Evolutionary conservation across 2,888 invertebrate species (phyloP), one percentile per base, ranked within the genome.

Genomic region (Petrolisthes manimaculis): DNA sequence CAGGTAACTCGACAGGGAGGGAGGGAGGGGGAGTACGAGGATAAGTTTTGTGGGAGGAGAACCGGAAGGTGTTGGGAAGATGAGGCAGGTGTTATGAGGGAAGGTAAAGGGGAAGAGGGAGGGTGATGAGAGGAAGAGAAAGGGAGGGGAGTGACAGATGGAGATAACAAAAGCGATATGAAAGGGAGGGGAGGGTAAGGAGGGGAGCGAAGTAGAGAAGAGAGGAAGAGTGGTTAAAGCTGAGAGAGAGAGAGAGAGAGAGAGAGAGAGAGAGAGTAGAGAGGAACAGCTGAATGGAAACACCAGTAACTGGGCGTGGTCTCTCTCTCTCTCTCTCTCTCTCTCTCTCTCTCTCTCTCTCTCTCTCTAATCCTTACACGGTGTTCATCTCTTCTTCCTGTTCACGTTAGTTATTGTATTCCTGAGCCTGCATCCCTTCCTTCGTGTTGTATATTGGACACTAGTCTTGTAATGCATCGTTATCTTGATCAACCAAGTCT

Each of bases 211-310:
- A 37, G 37, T 37, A 37, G 37, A 37, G 37, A 37, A 53, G 77
- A 5, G 54, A 54, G 21, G 54, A 78, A 78, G 21, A 54, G 24
- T 8, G 4, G 21, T 74, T 74, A 9, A 21, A 74, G 18, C 37
- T 9, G 53, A 53, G 6, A 18, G 37, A n/a, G 53, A 78, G 78
- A 21, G 24, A 78, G 4, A 78, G 78, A 78, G 24, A 78, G 24
- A 5, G 78, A 53, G 78, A 51, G 78, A 77, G 77, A 77, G 77
- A 77, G 77, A 77, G 24, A 77, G 77, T 8, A 77, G 51, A 77
- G 77, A 51, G 77, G 51, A 51, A 51, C 53, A 54, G 78, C 5
- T 12, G 6, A 8, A 18, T 5, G 2, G 78, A 8, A n/a, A 37
- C 37, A 37, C 37, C 37, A 37, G 37, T 37, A 37, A 37, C 37